A percentile compares a stretch with the other conserved stretches of the same genome.
Conservation (phyloP, 2,113 vertebrate species). For the Fregata magnificens region DNA sequence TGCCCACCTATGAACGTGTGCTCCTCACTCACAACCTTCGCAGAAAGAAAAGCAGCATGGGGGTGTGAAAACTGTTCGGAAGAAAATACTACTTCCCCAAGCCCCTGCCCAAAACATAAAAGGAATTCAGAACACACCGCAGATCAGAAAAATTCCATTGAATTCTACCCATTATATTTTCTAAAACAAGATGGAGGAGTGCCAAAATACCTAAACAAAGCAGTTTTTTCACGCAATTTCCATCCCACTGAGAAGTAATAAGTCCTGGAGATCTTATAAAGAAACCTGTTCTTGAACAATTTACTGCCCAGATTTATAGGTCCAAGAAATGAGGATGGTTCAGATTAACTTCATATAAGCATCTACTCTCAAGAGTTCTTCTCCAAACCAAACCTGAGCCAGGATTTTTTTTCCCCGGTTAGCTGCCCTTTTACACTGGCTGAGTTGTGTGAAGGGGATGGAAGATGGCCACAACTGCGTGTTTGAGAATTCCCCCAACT, state of each 20-base stretch:
- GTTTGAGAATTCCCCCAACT: neutral
- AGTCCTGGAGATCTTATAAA: constrained; percentile 37
- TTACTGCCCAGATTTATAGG: constrained; percentile 29
- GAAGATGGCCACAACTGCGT: neutral
- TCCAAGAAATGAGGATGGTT: constrained; percentile 60
- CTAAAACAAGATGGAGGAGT: constrained; percentile 5
- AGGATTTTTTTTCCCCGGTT: neutral
- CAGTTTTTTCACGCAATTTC: constrained; percentile 8
- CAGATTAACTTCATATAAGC: constrained; percentile 36
- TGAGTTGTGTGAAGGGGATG: neutral
- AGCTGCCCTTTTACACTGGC: neutral
- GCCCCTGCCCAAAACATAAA: neutral
- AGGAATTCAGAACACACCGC: neutral
- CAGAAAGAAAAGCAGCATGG: neutral
- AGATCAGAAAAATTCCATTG: constrained; percentile 26
- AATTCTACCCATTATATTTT: constrained; percentile 8
- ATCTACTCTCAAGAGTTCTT: neutral
- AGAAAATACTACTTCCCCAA: neutral
- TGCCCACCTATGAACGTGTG: neutral
- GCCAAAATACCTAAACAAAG: constrained; percentile 54
- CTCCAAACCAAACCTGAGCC: neutral
- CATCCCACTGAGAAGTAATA: constrained; percentile 43
- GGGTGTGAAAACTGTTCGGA: neutral
- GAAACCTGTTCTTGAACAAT: constrained; percentile 35
- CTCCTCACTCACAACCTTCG: neutral